phyloP scores from a whole-genome alignment of 2,888 invertebrate genomes.

The Melolontha melolontha region DNA sequence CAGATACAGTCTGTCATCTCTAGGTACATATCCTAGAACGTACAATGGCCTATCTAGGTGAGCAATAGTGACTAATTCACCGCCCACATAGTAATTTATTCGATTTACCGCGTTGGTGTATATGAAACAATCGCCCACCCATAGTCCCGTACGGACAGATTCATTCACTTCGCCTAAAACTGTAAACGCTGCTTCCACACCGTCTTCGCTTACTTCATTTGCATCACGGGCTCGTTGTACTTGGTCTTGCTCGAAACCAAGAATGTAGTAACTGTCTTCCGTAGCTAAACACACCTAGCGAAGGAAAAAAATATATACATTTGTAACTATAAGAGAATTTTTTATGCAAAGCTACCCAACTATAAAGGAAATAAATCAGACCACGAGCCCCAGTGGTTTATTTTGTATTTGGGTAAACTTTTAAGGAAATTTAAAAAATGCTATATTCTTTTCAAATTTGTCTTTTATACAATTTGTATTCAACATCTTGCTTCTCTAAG shows the following conservation, averaged over 20 bases:
- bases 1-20: constrained; percentile 94
- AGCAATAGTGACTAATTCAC: constrained; percentile 98
- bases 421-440: too few relatives aligned
- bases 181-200: constrained; percentile 96
- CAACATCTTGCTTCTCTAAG: too few relatives aligned
- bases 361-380: too few relatives aligned
- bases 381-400: too few relatives aligned
- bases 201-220: constrained; percentile 88
- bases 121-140: constrained; percentile 99
- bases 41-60: constrained; percentile 98
- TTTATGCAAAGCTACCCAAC: too few relatives aligned
- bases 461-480: too few relatives aligned
- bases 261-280: constrained; percentile 94
- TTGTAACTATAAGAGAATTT: too few relatives aligned
- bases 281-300: constrained; percentile 84
- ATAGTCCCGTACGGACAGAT: constrained; percentile 92
- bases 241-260: constrained; percentile 87
- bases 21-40: constrained; percentile 94
- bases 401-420: too few relatives aligned
- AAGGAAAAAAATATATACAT: too few relatives aligned
- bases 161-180: constrained; percentile 94
- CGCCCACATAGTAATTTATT: constrained; percentile 99
- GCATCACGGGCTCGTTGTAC: constrained; percentile 83
- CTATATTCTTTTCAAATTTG: too few relatives aligned
- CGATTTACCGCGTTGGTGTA: constrained; percentile 98